Evolutionary conservation across 2,113 vertebrate genomes (phyloP).

Genomic region (Sminthopsis crassicaudata): DNA sequence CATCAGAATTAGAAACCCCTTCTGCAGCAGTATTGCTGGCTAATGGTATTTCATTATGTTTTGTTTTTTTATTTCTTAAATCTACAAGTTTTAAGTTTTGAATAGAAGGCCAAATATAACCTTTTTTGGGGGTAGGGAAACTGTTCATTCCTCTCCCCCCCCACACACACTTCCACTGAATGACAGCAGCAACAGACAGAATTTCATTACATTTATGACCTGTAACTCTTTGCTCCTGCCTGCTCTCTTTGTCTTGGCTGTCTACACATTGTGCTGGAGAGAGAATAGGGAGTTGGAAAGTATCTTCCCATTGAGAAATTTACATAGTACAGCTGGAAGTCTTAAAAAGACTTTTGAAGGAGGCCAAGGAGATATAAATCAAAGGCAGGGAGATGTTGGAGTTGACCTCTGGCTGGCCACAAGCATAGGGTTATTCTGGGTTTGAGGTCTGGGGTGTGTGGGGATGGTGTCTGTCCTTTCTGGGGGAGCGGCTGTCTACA

Average conservation of each 20-base stretch:
- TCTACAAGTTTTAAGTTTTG: no score
- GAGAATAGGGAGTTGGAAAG: constrained; percentile 52
- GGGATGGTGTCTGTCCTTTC: not conserved
- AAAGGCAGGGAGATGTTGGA: constrained; percentile 13
- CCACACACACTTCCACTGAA: not conserved
- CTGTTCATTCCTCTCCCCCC: not conserved
- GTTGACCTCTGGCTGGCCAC: constrained; percentile 26
- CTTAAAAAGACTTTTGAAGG: constrained; percentile 51
- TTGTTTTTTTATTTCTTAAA: not conserved
- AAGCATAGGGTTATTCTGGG: not conserved
- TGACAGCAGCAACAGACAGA: not conserved
- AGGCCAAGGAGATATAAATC: constrained; percentile 70
- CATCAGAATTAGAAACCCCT: not conserved
- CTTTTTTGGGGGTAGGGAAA: not conserved
- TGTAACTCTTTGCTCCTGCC: not conserved
- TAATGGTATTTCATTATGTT: not conserved
- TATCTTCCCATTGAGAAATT: constrained; percentile 17
- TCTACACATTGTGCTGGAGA: constrained; percentile 20
- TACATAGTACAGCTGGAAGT: constrained; percentile 59
- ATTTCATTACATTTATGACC: not conserved
- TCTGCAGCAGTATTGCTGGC: not conserved
- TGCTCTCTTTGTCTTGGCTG: not conserved
- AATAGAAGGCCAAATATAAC: not conserved
- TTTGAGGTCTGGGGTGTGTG: not conserved
- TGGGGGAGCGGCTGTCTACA: not conserved